Conservation (phyloP, 2,888 invertebrate genomes). For the Pseudococcus jackbeardsleyi region DNA sequence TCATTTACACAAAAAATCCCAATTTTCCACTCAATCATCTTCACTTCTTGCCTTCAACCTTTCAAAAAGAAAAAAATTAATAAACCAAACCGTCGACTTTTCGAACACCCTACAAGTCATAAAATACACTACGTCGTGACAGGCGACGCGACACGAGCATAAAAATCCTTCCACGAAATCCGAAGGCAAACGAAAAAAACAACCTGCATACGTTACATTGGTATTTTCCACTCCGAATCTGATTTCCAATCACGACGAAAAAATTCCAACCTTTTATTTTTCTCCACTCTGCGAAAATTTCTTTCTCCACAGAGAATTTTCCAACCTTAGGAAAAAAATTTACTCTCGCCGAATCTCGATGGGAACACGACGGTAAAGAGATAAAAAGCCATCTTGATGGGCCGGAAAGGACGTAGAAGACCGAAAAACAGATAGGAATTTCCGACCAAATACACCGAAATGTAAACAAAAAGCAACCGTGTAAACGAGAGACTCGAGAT, state of each 20-base stretch:
- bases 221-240: neutral
- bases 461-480: slow-evolving; percentile 27
- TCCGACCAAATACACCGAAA: slow-evolving; percentile 33
- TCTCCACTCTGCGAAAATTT: neutral
- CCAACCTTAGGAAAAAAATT: neutral
- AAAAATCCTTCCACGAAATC: slow-evolving; percentile 3
- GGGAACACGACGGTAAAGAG: neutral
- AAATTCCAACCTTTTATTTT: neutral
- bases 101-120: neutral
- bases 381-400: neutral
- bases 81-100: neutral
- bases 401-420: neutral
- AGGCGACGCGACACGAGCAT: neutral
- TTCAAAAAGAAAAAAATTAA: neutral
- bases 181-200: neutral
- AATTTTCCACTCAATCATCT: no score
- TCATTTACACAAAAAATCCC: no score
- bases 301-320: neutral
- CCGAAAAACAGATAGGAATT: slow-evolving; percentile 31
- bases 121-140: neutral
- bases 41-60: neutral
- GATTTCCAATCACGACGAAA: slow-evolving; percentile 2
- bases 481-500: slow-evolving; percentile 35
- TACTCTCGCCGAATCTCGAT: neutral
- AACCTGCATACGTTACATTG: neutral